Conservation (phyloP, 2,797 vertebrate genomes). For the Lacerta viridis region DNA sequence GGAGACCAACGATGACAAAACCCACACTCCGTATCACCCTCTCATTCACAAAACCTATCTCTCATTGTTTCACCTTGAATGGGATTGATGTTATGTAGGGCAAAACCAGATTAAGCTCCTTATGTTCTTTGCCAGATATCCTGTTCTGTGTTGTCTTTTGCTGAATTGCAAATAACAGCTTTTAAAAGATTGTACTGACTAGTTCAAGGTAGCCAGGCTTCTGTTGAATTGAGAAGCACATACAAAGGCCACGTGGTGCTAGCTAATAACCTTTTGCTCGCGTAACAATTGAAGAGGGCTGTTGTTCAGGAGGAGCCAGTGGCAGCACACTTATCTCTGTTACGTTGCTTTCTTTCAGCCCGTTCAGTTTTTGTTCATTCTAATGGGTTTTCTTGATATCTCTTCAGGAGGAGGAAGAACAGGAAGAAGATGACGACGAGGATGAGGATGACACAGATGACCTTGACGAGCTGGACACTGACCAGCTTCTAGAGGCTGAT, state of each 20-base stretch:
- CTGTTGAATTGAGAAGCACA: neutral
- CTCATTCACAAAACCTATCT: neutral
- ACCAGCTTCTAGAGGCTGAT: conserved; percentile 92
- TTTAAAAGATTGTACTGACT: neutral
- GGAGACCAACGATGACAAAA: neutral
- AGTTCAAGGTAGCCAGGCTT: neutral
- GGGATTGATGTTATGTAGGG: neutral
- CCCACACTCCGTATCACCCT: neutral
- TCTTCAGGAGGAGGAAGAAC: conserved; percentile 90
- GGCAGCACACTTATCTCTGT: neutral
- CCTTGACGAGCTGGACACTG: conserved; percentile 92
- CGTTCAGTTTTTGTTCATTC: conserved; percentile 37
- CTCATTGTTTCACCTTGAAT: neutral
- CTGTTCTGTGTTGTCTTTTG: neutral
- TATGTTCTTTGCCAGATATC: neutral
- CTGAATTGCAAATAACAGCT: neutral
- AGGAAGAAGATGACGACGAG: conserved; percentile 91
- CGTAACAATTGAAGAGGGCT: neutral
- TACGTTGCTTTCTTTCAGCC: neutral
- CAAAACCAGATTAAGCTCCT: neutral
- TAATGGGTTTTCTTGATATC: conserved; percentile 50
- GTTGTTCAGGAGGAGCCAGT: conserved; percentile 21
- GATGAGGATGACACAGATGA: conserved; percentile 95
- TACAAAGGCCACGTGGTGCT: neutral
- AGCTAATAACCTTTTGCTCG: neutral